These are phyloP conservation scores for Heliconius ethilla DNA, from an alignment of 2,888 invertebrate species.

Conservation along the genomic window DNA sequence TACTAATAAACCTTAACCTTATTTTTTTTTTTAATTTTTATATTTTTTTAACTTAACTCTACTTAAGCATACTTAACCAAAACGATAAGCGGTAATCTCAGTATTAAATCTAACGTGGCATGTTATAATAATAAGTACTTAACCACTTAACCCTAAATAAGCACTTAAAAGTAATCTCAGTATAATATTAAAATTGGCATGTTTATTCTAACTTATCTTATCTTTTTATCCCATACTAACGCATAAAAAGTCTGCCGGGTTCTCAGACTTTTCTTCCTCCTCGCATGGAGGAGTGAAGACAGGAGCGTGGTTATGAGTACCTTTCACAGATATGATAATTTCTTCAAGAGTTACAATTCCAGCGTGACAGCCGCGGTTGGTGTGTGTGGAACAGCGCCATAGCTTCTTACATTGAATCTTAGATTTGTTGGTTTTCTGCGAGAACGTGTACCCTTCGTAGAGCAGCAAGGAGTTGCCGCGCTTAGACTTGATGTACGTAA, in stretches of 20 bases:
- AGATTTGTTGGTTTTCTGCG: conserved; percentile 26
- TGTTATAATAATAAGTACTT: conserved; percentile 10
- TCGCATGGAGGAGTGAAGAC: not conserved
- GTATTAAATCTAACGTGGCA: conserved; percentile 1
- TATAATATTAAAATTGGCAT: conserved; percentile 11
- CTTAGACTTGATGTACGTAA: conserved; percentile 19
- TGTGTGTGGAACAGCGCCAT: conserved; percentile 52
- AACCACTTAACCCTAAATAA: not conserved
- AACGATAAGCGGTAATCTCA: conserved; percentile 13
- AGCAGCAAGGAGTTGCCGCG: conserved; percentile 49
- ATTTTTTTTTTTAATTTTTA: not conserved
- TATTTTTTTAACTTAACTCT: not conserved
- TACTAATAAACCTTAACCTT: not conserved
- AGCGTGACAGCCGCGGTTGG: conserved; percentile 46
- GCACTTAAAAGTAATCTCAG: conserved; percentile 8
- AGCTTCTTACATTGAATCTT: conserved; percentile 39
- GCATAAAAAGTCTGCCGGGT: not conserved
- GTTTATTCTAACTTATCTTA: not conserved
- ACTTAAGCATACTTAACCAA: conserved; percentile 12
- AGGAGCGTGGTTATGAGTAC: conserved; percentile 38
- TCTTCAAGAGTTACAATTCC: conserved; percentile 39
- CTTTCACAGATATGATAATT: conserved; percentile 36
- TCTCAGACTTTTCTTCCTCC: not conserved
- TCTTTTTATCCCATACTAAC: not conserved
- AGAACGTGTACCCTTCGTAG: conserved; percentile 51